phyloP scores from a whole-genome alignment of 2,797 vertebrate genomes.

The Esox masquinongy region DNA sequence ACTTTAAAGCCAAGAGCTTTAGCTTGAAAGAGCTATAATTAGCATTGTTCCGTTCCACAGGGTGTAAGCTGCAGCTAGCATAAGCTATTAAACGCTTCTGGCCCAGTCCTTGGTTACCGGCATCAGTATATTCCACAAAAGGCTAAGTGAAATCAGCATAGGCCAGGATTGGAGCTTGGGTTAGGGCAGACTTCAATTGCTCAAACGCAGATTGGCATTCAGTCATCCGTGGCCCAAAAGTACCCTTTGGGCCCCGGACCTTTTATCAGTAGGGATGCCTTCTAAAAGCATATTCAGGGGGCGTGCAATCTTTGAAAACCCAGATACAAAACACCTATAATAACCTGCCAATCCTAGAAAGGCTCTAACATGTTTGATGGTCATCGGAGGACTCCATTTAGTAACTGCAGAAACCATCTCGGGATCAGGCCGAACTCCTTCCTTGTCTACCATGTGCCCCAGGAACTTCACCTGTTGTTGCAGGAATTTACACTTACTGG shows the following conservation, averaged over 20 bases:
- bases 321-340: too few species aligned
- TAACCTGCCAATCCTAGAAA: neutral
- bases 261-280: too few species aligned
- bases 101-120: neutral
- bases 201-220: neutral
- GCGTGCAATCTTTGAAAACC: neutral
- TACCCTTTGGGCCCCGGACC: too few species aligned
- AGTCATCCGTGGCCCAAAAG: neutral
- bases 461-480: conserved; percentile 12
- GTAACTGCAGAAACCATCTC: neutral
- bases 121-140: conserved; percentile 11
- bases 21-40: conserved; percentile 1
- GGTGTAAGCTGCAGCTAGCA: neutral
- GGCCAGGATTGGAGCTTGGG: neutral
- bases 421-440: too few species aligned
- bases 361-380: neutral
- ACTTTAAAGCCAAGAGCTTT: too few species aligned
- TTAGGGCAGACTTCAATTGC: neutral
- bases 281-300: neutral
- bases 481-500: conserved; percentile 12
- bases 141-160: conserved; percentile 7
- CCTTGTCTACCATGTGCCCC: conserved; percentile 14
- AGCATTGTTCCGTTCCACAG: neutral
- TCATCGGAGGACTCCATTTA: neutral
- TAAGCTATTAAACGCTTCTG: too few species aligned